These are phyloP conservation scores for Neolamprologus cancellatus DNA, from an alignment of 2,113 vertebrate species.

Conservation along the genomic window DNA sequence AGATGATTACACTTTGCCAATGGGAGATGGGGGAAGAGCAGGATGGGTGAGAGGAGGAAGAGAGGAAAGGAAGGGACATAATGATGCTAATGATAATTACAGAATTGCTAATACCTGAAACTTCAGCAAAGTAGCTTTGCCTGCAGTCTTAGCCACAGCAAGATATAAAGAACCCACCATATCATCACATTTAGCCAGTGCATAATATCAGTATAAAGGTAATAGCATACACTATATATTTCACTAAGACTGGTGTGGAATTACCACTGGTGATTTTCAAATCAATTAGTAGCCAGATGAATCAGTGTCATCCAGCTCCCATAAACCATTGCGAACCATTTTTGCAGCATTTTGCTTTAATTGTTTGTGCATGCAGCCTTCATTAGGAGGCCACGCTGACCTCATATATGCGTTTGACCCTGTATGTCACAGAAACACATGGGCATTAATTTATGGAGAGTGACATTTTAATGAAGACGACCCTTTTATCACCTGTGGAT, in stretches of 20 bases:
- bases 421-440: background rate
- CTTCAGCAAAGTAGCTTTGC: background rate
- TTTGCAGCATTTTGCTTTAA: background rate
- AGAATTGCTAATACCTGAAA: slow-evolving; percentile 41
- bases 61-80: slow-evolving; percentile 18
- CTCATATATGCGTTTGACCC: background rate
- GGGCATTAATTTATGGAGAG: background rate
- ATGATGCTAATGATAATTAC: slow-evolving; percentile 58
- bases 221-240: background rate
- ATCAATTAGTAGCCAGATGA: background rate
- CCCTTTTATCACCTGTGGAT: background rate
- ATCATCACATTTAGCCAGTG: background rate
- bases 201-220: background rate
- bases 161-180: background rate
- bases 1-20: slow-evolving; percentile 50
- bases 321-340: background rate
- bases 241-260: background rate
- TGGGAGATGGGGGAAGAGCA: slow-evolving; percentile 20
- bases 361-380: background rate
- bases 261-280: background rate
- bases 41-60: background rate
- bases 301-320: background rate
- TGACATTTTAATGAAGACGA: background rate
- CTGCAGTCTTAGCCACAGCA: background rate
- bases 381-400: background rate